Percentiles rank a stretch among this genome's conserved stretches.
Evolutionary conservation across 2,888 invertebrate species (phyloP).

Genomic region (Sarcophaga caerulescens): DNA sequence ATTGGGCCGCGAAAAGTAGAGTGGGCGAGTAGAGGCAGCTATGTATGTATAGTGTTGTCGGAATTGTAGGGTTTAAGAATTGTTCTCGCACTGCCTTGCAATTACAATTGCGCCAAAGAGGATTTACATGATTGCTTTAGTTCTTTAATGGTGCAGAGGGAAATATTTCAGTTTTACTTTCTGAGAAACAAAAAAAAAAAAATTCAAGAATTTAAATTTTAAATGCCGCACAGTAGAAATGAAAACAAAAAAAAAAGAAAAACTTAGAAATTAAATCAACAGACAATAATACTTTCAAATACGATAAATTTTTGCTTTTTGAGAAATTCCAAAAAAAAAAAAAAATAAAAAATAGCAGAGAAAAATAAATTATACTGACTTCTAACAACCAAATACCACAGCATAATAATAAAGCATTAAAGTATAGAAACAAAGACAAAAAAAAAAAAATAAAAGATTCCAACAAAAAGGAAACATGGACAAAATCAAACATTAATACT

Average conservation of each 20-base stretch:
- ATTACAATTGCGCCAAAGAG: slow-evolving; percentile 28
- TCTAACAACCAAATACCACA: slow-evolving; percentile 17
- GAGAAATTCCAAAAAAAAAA: too few relatives aligned
- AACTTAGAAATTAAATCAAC: slow-evolving; percentile 10
- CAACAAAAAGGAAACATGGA: neutral
- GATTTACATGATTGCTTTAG: slow-evolving; percentile 21
- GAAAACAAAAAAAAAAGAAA: neutral
- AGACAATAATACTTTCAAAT: slow-evolving; percentile 16
- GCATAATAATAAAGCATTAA: slow-evolving; percentile 19
- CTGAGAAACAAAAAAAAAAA: neutral
- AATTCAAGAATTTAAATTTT: slow-evolving; percentile 11
- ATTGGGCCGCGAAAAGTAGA: neutral
- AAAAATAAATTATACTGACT: slow-evolving; percentile 22
- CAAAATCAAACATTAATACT: slow-evolving; percentile 26
- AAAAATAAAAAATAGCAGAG: too few relatives aligned
- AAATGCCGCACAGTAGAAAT: neutral
- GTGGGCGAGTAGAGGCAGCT: too few relatives aligned
- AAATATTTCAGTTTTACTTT: neutral
- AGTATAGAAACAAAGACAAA: neutral
- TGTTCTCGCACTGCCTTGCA: neutral
- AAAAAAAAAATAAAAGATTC: neutral
- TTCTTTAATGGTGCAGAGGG: neutral
- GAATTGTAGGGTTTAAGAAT: neutral
- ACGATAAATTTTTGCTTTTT: neutral
- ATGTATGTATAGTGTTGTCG: neutral